Base-by-base conservation (phyloP, 2,113 vertebrate genomes). In the Macrotis lagotis region DNA sequence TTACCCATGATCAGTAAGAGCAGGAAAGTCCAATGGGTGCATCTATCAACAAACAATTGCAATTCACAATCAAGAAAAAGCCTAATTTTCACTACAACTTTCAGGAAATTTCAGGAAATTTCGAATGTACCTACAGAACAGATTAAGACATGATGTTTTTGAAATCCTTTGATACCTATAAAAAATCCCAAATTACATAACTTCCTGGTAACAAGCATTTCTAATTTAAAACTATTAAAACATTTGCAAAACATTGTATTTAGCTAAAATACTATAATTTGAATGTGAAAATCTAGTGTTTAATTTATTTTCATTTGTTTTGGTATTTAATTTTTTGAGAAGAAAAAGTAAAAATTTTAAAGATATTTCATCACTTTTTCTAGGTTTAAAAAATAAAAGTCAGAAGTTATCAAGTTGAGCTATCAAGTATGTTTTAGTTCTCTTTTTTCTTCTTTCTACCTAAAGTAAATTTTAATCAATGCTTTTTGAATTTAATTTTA, bases 51-150 rank as follows among this genome's bases (percentile, higher is more conserved):
- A 96, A 92, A 83, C 24, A 91, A 89, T 51, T 93, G 89, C 92
- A 88, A 96, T 94, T 97, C 90, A 48, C 91, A 92, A 92, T 0
- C 0, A 24, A 94, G 53, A 94, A 96, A 97, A 98, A 92, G 51
- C 66, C 95, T 95, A 89, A 95, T 96, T 95, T 97, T 96, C 93
- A 91, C 52, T 96, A 92, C 0, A 88, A 50, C 12, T 93, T 94
- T n/a, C n/a, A n/a, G n/a, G n/a, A 92, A 96, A 97, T 97, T 97
- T 96, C 74, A 94, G 50, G 94, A 94, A 95, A 97, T 96, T 97
- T 91, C 94, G 91, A 94, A 92, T 50, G 96, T 88, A 96, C 95
- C 97, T 96, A 90, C n/a, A 96, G 50, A 51, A 83, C 59, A 93
- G 74, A 89, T 95, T 47, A 95, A 96, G 96, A 93, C 95, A 97